Conservation (phyloP, 2,888 invertebrate species). For the Athetis lepigone region DNA sequence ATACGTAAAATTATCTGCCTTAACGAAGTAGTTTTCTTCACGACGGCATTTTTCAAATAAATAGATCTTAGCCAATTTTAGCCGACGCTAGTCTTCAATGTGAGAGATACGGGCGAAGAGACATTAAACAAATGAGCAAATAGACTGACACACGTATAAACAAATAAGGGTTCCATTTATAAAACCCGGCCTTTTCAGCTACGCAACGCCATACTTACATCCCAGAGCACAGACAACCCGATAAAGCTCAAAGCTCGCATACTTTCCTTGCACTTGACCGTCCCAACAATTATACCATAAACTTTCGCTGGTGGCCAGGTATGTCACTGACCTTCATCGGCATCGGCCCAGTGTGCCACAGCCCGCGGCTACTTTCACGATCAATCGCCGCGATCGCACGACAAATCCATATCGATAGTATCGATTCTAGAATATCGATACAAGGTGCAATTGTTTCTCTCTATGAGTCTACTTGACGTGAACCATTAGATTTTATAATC, state of each 20-base stretch:
- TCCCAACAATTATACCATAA: slow-evolving; percentile 77
- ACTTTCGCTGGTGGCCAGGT: slow-evolving; percentile 83
- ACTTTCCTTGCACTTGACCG: slow-evolving; percentile 83
- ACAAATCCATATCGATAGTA: slow-evolving; percentile 61
- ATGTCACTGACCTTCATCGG: slow-evolving; percentile 80
- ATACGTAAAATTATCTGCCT: no score
- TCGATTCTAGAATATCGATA: slow-evolving; percentile 50
- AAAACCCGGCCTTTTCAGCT: no score
- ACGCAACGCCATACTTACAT: slow-evolving; percentile 17
- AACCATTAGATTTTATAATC: slow-evolving; percentile 45
- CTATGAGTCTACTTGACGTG: slow-evolving; percentile 19
- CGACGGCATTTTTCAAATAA: no score
- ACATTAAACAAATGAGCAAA: no score
- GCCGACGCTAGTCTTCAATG: no score
- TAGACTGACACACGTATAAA: no score
- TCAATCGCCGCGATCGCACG: slow-evolving; percentile 57
- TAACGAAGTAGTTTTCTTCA: no score
- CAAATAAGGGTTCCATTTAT: no score
- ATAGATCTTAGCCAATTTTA: no score
- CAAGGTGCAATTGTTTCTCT: slow-evolving; percentile 40
- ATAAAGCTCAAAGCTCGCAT: slow-evolving; percentile 59
- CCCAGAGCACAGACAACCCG: slow-evolving; percentile 16
- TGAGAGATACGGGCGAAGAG: no score
- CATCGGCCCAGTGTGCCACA: slow-evolving; percentile 77
- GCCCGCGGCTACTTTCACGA: slow-evolving; percentile 82